Evolutionary conservation across 2,888 invertebrate species (phyloP).

Genomic region (Troides aeacus): DNA sequence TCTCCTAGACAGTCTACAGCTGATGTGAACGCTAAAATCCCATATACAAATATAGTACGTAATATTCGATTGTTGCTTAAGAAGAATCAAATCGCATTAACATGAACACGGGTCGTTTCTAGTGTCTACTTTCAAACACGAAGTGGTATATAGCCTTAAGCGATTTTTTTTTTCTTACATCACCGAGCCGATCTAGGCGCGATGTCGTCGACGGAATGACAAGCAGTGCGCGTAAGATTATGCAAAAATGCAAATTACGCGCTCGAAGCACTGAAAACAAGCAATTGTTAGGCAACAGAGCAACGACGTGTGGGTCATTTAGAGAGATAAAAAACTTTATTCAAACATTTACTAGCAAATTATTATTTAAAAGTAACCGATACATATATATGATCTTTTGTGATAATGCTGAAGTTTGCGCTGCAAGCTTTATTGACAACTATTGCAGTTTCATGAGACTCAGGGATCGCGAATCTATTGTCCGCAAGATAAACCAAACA

Average conservation of each 20-base stretch:
- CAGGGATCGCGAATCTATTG: too few relatives aligned
- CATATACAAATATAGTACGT: too few relatives aligned
- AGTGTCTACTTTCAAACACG: slow-evolving; percentile 6
- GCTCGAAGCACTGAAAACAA: slow-evolving; percentile 24
- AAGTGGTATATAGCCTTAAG: slow-evolving; percentile 15
- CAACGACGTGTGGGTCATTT: slow-evolving; percentile 4
- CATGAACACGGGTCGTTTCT: background rate
- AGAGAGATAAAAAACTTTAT: background rate
- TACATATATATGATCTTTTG: too few relatives aligned
- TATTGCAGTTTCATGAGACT: too few relatives aligned
- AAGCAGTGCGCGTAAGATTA: slow-evolving; percentile 23
- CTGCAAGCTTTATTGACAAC: too few relatives aligned
- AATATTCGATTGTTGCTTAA: too few relatives aligned
- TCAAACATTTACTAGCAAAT: too few relatives aligned
- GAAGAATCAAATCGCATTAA: background rate
- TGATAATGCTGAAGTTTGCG: too few relatives aligned
- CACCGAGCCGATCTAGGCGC: slow-evolving; percentile 19
- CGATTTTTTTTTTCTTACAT: slow-evolving; percentile 25
- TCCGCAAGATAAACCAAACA: too few relatives aligned
- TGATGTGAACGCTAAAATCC: too few relatives aligned
- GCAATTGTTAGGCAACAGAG: slow-evolving; percentile 20
- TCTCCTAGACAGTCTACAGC: too few relatives aligned
- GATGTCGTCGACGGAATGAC: slow-evolving; percentile 26
- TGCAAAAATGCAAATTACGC: slow-evolving; percentile 27
- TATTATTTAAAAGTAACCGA: too few relatives aligned